A percentile compares a stretch with the other conserved stretches of the same genome.
Conservation (phyloP, 2,888 invertebrate genomes). For the Coelogynopora nodosa region DNA sequence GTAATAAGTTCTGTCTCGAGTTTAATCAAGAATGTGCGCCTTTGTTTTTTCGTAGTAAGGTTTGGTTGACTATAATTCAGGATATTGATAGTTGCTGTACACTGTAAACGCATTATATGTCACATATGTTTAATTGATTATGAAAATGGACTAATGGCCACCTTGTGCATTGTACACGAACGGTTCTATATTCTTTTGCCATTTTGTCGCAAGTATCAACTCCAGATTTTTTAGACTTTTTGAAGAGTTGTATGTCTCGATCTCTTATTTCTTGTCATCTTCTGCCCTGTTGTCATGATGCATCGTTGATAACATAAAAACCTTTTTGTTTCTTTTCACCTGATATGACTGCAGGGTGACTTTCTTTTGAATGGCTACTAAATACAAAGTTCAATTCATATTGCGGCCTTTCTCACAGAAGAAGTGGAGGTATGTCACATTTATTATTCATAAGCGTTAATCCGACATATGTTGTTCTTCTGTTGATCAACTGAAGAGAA, state of each 20-base stretch:
- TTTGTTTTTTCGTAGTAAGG: neutral
- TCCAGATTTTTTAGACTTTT: conserved; percentile 1
- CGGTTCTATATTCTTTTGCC: conserved; percentile 35
- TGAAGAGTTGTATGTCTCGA: neutral
- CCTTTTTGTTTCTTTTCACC: neutral
- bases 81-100: conserved; percentile 6
- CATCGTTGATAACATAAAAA: conserved; percentile 6
- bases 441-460: neutral
- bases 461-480: neutral
- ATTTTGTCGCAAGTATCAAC: conserved; percentile 35
- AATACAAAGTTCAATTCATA: conserved; percentile 2
- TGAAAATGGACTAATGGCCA: conserved; percentile 33
- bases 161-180: conserved; percentile 9
- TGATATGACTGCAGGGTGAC: conserved; percentile 22
- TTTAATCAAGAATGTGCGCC: neutral
- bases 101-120: conserved; percentile 3
- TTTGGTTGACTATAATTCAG: neutral
- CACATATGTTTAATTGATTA: neutral
- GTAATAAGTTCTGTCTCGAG: neutral
- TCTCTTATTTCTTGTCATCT: neutral
- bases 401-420: neutral
- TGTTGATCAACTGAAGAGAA: neutral
- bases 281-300: neutral
- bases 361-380: neutral
- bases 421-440: neutral